phyloP scores from a whole-genome alignment of 1,140 invertebrate species.

The Harlomillsia oculata region DNA sequence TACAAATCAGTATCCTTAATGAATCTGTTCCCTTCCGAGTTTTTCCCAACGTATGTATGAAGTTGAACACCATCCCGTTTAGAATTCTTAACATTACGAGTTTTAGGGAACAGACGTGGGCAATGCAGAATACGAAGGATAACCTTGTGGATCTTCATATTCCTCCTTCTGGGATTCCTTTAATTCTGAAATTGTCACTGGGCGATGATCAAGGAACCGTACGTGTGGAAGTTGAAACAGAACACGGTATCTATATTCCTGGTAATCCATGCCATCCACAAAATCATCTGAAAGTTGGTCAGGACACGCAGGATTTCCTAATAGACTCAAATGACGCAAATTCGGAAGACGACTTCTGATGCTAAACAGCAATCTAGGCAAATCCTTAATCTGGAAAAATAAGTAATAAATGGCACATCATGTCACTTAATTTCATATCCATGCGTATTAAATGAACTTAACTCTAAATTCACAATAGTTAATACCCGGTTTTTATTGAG shows the following conservation, averaged over 20 bases:
- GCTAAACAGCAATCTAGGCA: slow-evolving; percentile 11
- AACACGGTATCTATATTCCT: slow-evolving; percentile 22
- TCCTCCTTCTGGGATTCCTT: slow-evolving; percentile 14
- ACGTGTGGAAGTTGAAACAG: slow-evolving; percentile 24
- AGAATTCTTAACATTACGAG: slow-evolving; percentile 2
- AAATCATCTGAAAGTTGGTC: slow-evolving; percentile 23
- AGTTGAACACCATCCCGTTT: slow-evolving; percentile 21
- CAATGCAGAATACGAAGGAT: slow-evolving; percentile 8
- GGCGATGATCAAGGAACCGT: slow-evolving; percentile 29
- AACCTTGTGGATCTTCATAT: slow-evolving; percentile 13
- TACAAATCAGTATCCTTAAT: slow-evolving; percentile 31
- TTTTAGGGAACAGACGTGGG: background rate
- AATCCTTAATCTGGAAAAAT: slow-evolving; percentile 18
- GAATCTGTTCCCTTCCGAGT: slow-evolving; percentile 35
- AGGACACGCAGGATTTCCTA: slow-evolving; percentile 31
- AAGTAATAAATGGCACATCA: background rate
- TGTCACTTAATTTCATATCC: slow-evolving; percentile 2
- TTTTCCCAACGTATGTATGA: slow-evolving; percentile 31
- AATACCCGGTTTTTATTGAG: slow-evolving; percentile 33
- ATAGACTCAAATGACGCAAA: slow-evolving; percentile 23
- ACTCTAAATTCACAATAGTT: background rate
- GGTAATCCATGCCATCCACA: slow-evolving; percentile 25
- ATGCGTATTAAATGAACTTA: background rate
- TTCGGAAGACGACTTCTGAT: slow-evolving; percentile 2
- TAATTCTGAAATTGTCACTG: slow-evolving; percentile 22